Percentiles rank a stretch among this genome's conserved stretches.
These are phyloP conservation scores for Crax fasciolata DNA, from an alignment of 2,797 vertebrate genomes.

Conservation along the genomic window DNA sequence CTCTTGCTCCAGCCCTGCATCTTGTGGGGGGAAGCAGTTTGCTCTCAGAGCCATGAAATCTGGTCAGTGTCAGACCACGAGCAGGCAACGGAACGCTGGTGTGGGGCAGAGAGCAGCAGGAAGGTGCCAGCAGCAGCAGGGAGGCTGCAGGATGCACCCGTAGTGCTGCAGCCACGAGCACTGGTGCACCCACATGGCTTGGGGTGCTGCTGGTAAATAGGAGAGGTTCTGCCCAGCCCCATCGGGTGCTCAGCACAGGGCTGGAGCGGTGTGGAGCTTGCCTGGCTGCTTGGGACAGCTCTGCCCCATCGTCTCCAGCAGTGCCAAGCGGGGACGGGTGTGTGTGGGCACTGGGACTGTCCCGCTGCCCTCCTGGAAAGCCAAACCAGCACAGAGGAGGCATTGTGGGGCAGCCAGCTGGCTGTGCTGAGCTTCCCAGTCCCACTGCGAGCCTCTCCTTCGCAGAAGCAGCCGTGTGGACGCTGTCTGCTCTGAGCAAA, in stretches of 20 bases:
- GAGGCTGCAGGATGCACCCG: neutral
- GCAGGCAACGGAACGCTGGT: neutral
- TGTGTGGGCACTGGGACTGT: neutral
- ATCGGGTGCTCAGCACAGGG: neutral
- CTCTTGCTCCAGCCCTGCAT: neutral
- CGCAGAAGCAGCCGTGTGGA: neutral
- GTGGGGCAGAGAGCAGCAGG: neutral
- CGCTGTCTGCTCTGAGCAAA: neutral
- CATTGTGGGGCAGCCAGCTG: slow-evolving; percentile 48
- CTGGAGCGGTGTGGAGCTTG: neutral
- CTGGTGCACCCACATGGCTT: neutral
- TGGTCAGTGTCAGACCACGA: neutral
- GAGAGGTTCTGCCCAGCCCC: neutral
- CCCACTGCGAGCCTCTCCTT: neutral
- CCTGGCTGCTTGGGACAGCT: neutral
- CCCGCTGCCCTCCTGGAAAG: neutral
- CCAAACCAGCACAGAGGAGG: neutral
- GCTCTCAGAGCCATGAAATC: neutral
- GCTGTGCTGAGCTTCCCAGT: neutral
- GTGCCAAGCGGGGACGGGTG: neutral
- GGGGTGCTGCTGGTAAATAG: too few relatives aligned
- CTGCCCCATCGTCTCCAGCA: neutral
- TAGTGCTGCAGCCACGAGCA: neutral
- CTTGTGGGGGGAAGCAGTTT: neutral
- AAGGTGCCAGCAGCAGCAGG: neutral